Percentiles rank a stretch among this genome's conserved stretches.
Conservation (phyloP, 2,113 vertebrate genomes). For the rabbit (Oryctolagus cuniculus) region mOryCun1.1 NC_091433.1:29748001-29748500, state of each 20-base stretch:
- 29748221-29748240: background rate
- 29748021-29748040: background rate
- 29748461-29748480: slow-evolving; percentile 46
- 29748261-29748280: slow-evolving; percentile 3
- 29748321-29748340: background rate
- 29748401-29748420: slow-evolving; percentile 28
- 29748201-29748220: background rate
- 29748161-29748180: background rate
- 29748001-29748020: background rate
- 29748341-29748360: slow-evolving; percentile 25
- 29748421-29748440: slow-evolving; percentile 8
- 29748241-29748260: background rate
- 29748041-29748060: background rate
- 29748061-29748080: background rate
- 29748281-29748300: slow-evolving; percentile 32
- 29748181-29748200: background rate
- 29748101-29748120: background rate
- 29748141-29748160: background rate
- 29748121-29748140: background rate
- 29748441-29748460: background rate
- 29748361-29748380: slow-evolving; percentile 53
- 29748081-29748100: background rate
- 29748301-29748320: background rate
- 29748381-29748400: slow-evolving; percentile 22
- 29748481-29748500: slow-evolving; percentile 19